phyloP scores from a whole-genome alignment of 2,797 vertebrate species.

The Cryptoblepharus egeriae region DNA sequence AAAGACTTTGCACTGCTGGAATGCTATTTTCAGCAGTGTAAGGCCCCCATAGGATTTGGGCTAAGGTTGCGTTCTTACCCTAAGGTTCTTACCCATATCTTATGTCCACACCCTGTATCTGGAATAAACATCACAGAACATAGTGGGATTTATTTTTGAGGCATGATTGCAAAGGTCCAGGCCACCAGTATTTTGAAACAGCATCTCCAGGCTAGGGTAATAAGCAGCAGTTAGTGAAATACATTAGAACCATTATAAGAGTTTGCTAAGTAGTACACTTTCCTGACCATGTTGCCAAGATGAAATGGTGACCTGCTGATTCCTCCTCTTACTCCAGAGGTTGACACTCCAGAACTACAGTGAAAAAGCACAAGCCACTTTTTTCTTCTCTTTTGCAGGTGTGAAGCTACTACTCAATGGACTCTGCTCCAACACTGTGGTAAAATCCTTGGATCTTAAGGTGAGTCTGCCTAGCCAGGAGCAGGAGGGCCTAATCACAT shows the following conservation, averaged over 20 bases:
- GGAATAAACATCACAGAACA: too few species aligned
- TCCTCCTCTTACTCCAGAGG: neutral
- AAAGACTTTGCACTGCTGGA: too few species aligned
- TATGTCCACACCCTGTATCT: too few species aligned
- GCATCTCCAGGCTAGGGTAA: neutral
- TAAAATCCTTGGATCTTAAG: constrained; percentile 90
- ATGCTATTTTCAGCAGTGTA: too few species aligned
- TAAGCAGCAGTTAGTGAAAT: neutral
- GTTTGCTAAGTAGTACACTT: neutral
- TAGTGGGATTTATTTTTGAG: too few species aligned
- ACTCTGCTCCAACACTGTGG: constrained; percentile 83
- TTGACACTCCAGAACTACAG: neutral
- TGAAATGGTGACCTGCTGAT: neutral
- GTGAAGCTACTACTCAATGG: constrained; percentile 83
- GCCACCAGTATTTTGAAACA: neutral
- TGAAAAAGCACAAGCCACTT: rapidly evolving
- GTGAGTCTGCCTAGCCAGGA: constrained; percentile 69
- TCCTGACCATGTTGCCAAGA: neutral
- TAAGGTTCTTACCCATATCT: too few species aligned
- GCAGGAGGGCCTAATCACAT: neutral
- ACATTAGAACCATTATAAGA: too few species aligned
- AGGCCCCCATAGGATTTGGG: too few species aligned
- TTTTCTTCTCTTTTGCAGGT: constrained; percentile 73
- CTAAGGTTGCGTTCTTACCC: too few species aligned
- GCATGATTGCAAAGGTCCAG: neutral